phyloP scores from a whole-genome alignment of 2,888 invertebrate genomes.

The Entomobrya multifasciata region DNA sequence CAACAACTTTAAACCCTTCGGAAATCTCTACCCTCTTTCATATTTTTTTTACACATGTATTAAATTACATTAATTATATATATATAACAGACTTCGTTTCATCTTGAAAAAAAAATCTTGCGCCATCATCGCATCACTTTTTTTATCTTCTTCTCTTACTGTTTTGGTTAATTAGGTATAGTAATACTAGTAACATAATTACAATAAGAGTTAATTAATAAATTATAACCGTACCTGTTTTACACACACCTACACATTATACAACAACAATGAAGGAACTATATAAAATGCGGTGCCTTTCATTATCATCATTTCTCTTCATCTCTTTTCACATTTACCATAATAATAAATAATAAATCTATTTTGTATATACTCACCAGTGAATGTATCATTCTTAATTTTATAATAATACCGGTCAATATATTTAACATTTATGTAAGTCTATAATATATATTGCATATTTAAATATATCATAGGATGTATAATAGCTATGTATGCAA shows the following conservation, averaged over 20 bases:
- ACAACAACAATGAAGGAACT: conserved; percentile 71
- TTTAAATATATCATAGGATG: not conserved
- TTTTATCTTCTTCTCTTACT: conserved; percentile 43
- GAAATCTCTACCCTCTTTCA: conserved; percentile 74
- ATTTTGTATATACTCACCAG: too few relatives aligned
- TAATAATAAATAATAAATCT: too few relatives aligned
- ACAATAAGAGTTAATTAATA: conserved; percentile 29
- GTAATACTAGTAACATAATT: not conserved
- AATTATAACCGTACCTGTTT: conserved; percentile 24
- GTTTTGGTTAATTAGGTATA: too few relatives aligned
- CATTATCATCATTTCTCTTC: conserved; percentile 44
- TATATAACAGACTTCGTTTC: conserved; percentile 75
- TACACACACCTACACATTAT: conserved; percentile 64
- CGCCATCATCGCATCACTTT: conserved; percentile 73
- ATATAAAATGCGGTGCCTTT: conserved; percentile 62
- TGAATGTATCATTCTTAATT: not conserved
- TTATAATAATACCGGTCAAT: not conserved
- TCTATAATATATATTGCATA: not conserved
- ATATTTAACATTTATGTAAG: not conserved
- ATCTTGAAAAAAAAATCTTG: conserved; percentile 69
- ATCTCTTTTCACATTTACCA: too few relatives aligned
- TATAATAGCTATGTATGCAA: conserved; percentile 4
- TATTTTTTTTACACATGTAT: conserved; percentile 46
- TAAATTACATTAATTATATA: conserved; percentile 73
- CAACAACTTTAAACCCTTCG: conserved; percentile 74